These are phyloP conservation scores for Tetrapedia diversipes DNA, from an alignment of 2,888 invertebrate genomes.

Conservation along the genomic window DNA sequence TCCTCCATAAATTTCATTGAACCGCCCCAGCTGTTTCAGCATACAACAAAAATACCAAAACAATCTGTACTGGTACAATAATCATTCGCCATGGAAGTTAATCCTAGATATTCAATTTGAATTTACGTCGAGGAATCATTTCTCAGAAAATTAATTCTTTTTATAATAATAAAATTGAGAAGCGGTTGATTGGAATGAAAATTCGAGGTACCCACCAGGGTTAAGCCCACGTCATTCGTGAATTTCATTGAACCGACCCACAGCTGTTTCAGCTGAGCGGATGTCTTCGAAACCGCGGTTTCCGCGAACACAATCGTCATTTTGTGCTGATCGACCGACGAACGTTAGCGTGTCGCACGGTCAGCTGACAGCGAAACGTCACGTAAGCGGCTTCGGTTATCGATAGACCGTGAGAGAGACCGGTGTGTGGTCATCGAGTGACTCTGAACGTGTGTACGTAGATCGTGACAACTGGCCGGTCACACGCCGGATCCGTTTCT, in stretches of 20 bases:
- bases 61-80: too few species aligned
- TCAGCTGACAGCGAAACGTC: conserved; percentile 56
- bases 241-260: background rate
- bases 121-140: too few species aligned
- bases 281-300: conserved; percentile 9
- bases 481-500: background rate
- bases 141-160: too few species aligned
- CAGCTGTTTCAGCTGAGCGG: conserved; percentile 1
- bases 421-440: conserved; percentile 33
- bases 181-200: too few species aligned
- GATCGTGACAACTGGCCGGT: conserved; percentile 44
- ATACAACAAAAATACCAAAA: too few species aligned
- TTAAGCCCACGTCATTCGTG: too few species aligned
- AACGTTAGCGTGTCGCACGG: conserved; percentile 35
- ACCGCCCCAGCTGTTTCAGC: too few species aligned
- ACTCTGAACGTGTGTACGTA: conserved; percentile 31
- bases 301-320: conserved; percentile 15
- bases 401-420: conserved; percentile 48
- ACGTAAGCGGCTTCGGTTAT: conserved; percentile 48
- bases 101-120: too few species aligned
- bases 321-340: conserved; percentile 16
- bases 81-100: too few species aligned
- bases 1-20: too few species aligned
- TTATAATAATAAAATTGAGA: too few species aligned
- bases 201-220: too few species aligned